phyloP scores from a whole-genome alignment of 2,797 vertebrate species.

The Sebastiscus albofasciatus region DNA sequence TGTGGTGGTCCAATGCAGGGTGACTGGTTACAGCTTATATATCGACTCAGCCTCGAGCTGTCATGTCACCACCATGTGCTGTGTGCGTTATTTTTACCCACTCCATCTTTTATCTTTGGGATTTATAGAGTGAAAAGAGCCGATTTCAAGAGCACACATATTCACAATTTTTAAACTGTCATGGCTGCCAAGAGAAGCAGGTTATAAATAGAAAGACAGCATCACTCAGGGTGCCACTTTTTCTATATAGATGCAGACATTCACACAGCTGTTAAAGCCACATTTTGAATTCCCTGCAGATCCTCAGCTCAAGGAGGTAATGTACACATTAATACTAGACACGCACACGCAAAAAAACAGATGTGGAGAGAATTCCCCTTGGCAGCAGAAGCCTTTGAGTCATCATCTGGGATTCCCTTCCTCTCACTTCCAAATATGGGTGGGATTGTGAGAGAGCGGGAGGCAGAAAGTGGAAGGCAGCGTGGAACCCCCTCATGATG shows the following conservation, averaged over 20 bases:
- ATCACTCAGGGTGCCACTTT: conserved; percentile 40
- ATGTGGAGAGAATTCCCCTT: conserved; percentile 81
- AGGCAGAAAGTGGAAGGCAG: conserved; percentile 74
- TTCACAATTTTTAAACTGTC: conserved; percentile 26
- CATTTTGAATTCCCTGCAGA: conserved; percentile 39
- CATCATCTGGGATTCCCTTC: conserved; percentile 86
- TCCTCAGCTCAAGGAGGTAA: conserved; percentile 41
- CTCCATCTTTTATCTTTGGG: conserved; percentile 13
- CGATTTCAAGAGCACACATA: conserved; percentile 29
- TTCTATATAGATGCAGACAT: conserved; percentile 24
- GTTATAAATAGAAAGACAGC: conserved; percentile 58
- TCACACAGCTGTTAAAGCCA: conserved; percentile 40
- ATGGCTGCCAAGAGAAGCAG: conserved; percentile 42
- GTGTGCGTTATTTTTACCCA: conserved; percentile 10
- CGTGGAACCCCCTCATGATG: conserved; percentile 79
- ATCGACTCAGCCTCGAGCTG: conserved; percentile 52
- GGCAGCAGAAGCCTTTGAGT: conserved; percentile 80
- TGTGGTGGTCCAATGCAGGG: conserved; percentile 46
- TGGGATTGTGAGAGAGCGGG: conserved; percentile 73
- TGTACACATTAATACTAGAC: conserved; percentile 43
- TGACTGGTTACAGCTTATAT: conserved; percentile 53
- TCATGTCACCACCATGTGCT: conserved; percentile 21
- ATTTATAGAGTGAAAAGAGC: conserved; percentile 22
- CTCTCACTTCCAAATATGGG: conserved; percentile 86
- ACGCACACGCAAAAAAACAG: conserved; percentile 62